Base-by-base conservation (phyloP, 2,113 vertebrate species). In the Bufo bufo region DNA sequence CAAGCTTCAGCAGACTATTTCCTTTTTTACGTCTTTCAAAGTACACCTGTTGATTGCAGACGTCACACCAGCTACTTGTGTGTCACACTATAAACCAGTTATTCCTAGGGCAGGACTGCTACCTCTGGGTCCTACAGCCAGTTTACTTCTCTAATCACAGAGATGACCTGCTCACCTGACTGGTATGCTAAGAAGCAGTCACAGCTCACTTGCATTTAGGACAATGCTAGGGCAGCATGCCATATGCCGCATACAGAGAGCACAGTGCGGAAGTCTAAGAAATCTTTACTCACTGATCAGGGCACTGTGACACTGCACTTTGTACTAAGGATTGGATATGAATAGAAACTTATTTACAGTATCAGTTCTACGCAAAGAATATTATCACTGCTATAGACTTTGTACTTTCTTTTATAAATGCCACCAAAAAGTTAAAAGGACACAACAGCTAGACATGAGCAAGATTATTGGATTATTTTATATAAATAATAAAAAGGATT, bases 121-220 rank as follows among this genome's bases (percentile, higher is more conserved):
- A n/a, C 50, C 54, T 2, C 91, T 86, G 43, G 91, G 84, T 93
- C 93, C 93, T 92, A 92, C 88, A 93, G 80, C 91, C 92, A 12
- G 59, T 82, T 91, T 19, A 6, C 45, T 65, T 33, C 33, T 33
- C 33, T 84, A 61, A 77, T 77, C 78, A 77, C 47, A 89, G 49
- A 13, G 33, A 84, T 69, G 17, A 77, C 54, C 72, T 23, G 50
- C 13, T 88, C 81, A 88, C 81, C 49, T 65, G 47, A 69, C 23
- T 69, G 20, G 72, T 50, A 83, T 77, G 86, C 54, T 82, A 69
- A 88, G 61, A 45, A 54, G 50, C 52, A 84, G 72, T 66, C 69
- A 77, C 69, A 74, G 78, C 52, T 87, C n/a, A 80, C 65, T 86
- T 74, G 69, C 66, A 74, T 82, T n/a, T 75, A 75, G 17, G 66